Percentiles rank a stretch among this genome's conserved stretches.
phyloP scores from a whole-genome alignment of 2,113 vertebrate genomes.

The Sapajus apella region DNA sequence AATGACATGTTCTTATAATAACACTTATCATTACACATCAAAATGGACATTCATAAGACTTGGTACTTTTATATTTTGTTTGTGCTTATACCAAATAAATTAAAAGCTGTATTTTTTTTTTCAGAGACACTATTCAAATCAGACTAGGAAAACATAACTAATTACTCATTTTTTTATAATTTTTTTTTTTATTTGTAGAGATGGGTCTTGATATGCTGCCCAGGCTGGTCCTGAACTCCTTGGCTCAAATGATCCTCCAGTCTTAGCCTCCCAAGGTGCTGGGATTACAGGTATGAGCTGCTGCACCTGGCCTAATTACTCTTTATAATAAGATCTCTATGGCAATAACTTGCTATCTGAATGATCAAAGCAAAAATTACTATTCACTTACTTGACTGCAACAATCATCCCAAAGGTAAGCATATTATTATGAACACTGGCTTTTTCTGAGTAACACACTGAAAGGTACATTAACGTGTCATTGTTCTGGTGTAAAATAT shows the following conservation, averaged over 20 bases:
- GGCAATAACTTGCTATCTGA: background rate
- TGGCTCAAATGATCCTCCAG: too few species aligned
- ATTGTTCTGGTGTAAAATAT: background rate
- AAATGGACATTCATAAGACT: background rate
- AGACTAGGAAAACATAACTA: background rate
- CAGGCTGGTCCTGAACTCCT: too few species aligned
- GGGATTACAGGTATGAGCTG: too few species aligned
- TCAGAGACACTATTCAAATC: background rate
- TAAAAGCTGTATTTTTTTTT: background rate
- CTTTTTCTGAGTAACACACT: background rate
- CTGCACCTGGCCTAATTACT: background rate
- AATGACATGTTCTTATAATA: background rate
- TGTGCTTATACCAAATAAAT: background rate
- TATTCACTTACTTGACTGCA: background rate
- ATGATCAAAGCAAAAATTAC: background rate
- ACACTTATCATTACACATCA: background rate
- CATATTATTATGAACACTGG: background rate
- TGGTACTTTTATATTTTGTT: background rate
- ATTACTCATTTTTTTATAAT: background rate
- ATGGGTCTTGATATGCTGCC: too few species aligned
- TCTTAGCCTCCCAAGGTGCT: too few species aligned
- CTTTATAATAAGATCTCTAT: background rate
- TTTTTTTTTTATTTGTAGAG: too few species aligned
- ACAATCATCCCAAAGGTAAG: background rate
- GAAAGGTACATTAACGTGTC: background rate